Conservation (phyloP, 2,113 vertebrate species). For the Callaeas wilsoni region DNA sequence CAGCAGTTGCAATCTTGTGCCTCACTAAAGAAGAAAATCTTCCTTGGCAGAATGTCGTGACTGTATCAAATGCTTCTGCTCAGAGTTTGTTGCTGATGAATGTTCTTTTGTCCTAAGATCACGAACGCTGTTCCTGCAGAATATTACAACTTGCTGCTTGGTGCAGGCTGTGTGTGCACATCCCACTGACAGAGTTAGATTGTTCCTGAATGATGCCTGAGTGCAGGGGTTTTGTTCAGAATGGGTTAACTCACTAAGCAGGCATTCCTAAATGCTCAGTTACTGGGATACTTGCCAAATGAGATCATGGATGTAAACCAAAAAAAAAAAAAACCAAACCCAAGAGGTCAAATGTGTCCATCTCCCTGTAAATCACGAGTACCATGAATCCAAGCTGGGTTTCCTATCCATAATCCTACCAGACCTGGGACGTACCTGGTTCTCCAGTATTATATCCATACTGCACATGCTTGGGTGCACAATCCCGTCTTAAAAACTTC, state of each 20-base stretch:
- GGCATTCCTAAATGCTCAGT: not conserved
- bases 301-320: not conserved
- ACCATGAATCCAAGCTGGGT: not conserved
- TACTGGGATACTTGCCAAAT: not conserved
- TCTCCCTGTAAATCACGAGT: not conserved
- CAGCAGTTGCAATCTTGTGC: not conserved
- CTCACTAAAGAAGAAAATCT: not conserved
- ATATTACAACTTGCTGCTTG: not conserved
- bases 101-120: not conserved
- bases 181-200: not conserved
- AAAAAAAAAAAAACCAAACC: not conserved
- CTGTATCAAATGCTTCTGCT: not conserved
- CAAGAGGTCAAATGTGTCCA: not conserved
- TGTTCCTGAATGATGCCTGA: not conserved
- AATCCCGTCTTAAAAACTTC: not conserved
- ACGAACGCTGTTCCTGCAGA: not conserved
- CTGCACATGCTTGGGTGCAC: not conserved
- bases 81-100: not conserved
- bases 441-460: not conserved
- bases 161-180: not conserved
- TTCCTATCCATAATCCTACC: not conserved
- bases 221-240: not conserved
- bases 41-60: not conserved
- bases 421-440: accelerated
- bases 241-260: not conserved